Conservation (phyloP, 2,797 vertebrate species). For the Enteromius trimaculatus region DNA sequence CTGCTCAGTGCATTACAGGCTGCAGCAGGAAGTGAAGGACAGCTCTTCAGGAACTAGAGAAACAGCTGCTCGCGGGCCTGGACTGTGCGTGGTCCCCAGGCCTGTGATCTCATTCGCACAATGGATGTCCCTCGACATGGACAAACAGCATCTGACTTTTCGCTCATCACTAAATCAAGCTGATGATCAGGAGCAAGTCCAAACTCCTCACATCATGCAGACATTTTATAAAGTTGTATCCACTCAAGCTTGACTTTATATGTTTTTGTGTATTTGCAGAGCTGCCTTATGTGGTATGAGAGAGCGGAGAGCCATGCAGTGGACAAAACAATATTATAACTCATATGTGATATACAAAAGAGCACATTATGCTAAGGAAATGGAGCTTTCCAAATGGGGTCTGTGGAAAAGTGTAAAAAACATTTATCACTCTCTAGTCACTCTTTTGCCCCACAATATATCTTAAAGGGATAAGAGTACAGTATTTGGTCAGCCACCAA, state of each 20-base stretch:
- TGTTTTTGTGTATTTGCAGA: conserved; percentile 46
- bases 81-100: conserved; percentile 39
- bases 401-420: background rate
- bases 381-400: background rate
- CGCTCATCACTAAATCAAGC: conserved; percentile 55
- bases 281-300: conserved; percentile 1
- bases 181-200: conserved; percentile 47
- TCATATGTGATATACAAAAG: conserved; percentile 54
- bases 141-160: conserved; percentile 55
- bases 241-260: conserved; percentile 49
- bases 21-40: conserved; percentile 22
- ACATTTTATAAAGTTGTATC: conserved; percentile 42
- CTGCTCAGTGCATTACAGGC: conserved; percentile 50
- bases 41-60: conserved; percentile 29
- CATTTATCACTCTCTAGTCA: too few species aligned
- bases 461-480: too few species aligned
- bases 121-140: conserved; percentile 38
- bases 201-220: conserved; percentile 21
- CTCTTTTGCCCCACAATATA: too few species aligned
- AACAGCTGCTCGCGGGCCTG: conserved; percentile 56
- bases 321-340: conserved; percentile 28
- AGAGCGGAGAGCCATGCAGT: conserved; percentile 18
- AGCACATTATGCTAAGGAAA: background rate
- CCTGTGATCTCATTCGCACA: conserved; percentile 27
- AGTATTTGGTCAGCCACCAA: too few species aligned